These are phyloP conservation scores for Forbesichthys agassizii DNA, from an alignment of 2,113 vertebrate genomes.

Conservation along the genomic window DNA sequence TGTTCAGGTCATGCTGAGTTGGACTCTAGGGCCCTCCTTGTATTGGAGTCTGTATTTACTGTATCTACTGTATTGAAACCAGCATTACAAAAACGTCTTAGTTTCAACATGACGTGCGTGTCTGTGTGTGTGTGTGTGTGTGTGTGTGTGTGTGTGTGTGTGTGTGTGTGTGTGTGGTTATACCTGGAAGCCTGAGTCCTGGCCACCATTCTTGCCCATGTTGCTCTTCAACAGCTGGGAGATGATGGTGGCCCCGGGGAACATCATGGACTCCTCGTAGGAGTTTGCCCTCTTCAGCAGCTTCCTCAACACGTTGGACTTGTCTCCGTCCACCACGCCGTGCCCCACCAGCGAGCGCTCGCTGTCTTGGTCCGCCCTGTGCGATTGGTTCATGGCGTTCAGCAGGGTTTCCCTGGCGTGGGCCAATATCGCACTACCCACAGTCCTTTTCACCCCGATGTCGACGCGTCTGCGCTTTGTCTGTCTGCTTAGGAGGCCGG, in stretches of 20 bases:
- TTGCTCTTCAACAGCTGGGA: constrained; percentile 99
- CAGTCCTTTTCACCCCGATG: constrained; percentile 99
- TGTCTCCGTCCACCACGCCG: constrained; percentile 85
- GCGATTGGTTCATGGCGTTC: constrained; percentile 95
- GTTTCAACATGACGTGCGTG: not conserved
- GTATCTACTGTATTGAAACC: too few species aligned
- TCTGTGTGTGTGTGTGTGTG: not conserved
- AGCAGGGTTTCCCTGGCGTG: constrained; percentile 89
- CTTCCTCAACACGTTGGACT: constrained; percentile 98
- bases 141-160: constrained; percentile 5
- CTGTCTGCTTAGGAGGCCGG: constrained; percentile 98
- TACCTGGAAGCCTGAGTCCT: constrained; percentile 93
- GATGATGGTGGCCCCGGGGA: constrained; percentile 97
- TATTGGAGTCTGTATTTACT: too few species aligned
- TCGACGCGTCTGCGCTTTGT: constrained; percentile 99
- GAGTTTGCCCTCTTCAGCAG: constrained; percentile 98
- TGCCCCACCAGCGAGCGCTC: constrained; percentile 94
- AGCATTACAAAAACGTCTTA: too few species aligned
- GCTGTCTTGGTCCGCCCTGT: constrained; percentile 91
- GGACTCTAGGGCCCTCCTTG: too few species aligned
- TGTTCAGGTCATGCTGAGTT: too few species aligned
- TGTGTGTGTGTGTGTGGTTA: not conserved
- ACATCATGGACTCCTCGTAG: constrained; percentile 96
- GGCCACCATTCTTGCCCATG: constrained; percentile 97
- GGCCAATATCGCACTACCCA: constrained; percentile 90